phyloP scores from a whole-genome alignment of 2,888 invertebrate genomes.

The Schrankia costaestrigalis region DNA sequence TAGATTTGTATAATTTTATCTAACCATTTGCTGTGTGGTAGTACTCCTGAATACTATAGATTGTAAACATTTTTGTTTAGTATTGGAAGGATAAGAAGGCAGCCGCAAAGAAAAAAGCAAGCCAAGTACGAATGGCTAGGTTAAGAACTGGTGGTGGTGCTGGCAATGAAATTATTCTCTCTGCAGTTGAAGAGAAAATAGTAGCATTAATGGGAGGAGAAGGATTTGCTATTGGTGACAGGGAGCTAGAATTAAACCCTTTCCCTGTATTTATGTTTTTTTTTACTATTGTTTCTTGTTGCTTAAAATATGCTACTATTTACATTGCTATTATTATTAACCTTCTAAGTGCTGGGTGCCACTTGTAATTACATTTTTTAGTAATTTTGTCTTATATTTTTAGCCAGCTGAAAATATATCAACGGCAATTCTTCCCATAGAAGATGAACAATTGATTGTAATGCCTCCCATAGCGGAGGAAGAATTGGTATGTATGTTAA shows the following conservation, averaged over 20 bases:
- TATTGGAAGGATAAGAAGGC: conserved; percentile 1
- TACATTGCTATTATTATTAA: no score
- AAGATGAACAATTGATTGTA: no score
- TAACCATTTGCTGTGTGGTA: background rate
- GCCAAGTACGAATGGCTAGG: background rate
- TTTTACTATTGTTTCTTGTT: background rate
- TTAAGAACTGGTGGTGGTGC: background rate
- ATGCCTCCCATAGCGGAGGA: no score
- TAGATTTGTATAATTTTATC: background rate
- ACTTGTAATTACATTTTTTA: no score
- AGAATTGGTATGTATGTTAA: no score
- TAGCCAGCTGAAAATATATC: no score
- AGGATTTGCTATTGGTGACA: background rate
- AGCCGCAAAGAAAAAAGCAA: background rate
- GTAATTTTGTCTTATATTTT: no score
- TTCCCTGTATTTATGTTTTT: background rate
- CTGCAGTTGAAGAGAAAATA: background rate
- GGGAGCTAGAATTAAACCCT: background rate
- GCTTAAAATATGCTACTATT: no score
- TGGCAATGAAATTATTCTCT: background rate
- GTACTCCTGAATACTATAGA: background rate
- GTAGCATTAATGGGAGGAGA: background rate
- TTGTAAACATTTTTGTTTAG: background rate
- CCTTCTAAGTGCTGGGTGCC: no score
- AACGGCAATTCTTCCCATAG: no score